Base-by-base conservation (phyloP, 1,140 invertebrate genomes). In the Papilio polyxenes region DNA sequence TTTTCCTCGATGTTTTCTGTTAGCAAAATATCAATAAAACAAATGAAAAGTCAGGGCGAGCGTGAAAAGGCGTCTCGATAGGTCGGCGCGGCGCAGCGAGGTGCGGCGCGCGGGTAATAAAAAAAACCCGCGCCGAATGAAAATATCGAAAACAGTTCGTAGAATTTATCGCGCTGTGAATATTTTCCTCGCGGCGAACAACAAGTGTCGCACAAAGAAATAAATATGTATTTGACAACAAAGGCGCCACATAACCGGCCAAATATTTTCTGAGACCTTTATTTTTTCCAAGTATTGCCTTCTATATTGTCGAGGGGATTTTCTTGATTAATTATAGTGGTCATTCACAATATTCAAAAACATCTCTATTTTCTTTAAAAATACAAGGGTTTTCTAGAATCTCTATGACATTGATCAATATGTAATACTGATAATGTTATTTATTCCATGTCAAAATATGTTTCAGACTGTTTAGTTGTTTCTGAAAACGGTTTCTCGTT, bases 181-280 rank as follows among this genome's bases (percentile, higher is more conserved):
- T 72, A 72, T 72, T 72, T 23, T 72, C 13, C 11, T 72, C 11
- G 65, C 65, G 65, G 65, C 65, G 65, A 72, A 72, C 65, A 72
- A 72, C 65, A 72, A 72, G 65, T 72, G 65, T 37, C 65, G 65
- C 65, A 72, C 65, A 72, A 72, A 72, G 65, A 72, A 37, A 37
- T 72, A 37, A 72, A 37, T 72, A 72, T 72, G 65, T 72, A 72
- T 72, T 72, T 72, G 65, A 72, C 65, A 72, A 72, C 65, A 72
- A 72, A 72, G 65, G 31, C 65, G 23, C 23, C 65, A 15, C 65
- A 31, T 37, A 37, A 72, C 65, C 13, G 11, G 31, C 13, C 6
- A 37, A 72, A 72, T 72, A 37, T 72, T 65, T 65, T 31, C 65
- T 40, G 65, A 31, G 11, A 72, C 31, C 65, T 40, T 69, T 72